These are phyloP conservation scores for Centropus unirufus DNA, from an alignment of 2,113 vertebrate species.

Conservation along the genomic window DNA sequence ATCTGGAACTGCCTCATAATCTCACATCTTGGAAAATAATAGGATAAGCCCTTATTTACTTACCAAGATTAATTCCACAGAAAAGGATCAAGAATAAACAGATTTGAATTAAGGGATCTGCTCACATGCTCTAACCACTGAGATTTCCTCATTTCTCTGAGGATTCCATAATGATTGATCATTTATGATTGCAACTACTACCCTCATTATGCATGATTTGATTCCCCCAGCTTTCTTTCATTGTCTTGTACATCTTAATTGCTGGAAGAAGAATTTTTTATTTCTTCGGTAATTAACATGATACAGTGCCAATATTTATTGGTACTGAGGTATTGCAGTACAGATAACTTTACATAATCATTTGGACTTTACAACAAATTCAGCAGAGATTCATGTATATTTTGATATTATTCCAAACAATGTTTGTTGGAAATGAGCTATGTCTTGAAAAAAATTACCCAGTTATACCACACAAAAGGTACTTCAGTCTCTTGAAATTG, in stretches of 20 bases:
- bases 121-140: fast-evolving
- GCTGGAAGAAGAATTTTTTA: not conserved
- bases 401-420: not conserved
- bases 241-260: not conserved
- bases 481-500: not conserved
- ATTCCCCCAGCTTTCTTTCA: not conserved
- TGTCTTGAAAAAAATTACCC: not conserved
- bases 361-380: not conserved
- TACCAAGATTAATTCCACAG: not conserved
- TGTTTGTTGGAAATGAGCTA: not conserved
- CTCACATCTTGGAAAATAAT: not conserved
- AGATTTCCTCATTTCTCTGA: not conserved
- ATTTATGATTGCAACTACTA: not conserved
- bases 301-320: not conserved
- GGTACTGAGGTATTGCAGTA: not conserved
- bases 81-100: not conserved
- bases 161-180: not conserved
- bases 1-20: not conserved
- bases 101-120: not conserved
- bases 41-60: not conserved
- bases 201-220: not conserved
- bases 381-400: not conserved
- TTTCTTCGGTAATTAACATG: not conserved
- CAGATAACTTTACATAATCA: not conserved
- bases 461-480: not conserved